Percentiles rank a stretch among this genome's conserved stretches.
Evolutionary conservation across 1,140 invertebrate species (phyloP).

Genomic region (Steinernema khuongi): DNA sequence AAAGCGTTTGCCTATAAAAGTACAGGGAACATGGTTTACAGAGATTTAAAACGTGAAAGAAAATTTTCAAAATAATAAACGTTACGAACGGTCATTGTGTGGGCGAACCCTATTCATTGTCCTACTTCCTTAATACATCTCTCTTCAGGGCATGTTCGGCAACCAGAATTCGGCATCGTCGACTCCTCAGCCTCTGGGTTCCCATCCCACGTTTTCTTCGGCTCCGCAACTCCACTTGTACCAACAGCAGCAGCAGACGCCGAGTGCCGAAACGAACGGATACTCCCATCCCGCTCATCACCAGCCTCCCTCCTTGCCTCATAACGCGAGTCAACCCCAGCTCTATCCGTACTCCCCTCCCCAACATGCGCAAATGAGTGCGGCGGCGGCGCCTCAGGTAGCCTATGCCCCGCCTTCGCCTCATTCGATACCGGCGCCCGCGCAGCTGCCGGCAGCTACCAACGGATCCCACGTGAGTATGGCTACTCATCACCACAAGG

Average conservation of each 20-base stretch:
- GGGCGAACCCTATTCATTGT: no score
- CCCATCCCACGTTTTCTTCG: background rate
- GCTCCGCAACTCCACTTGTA: background rate
- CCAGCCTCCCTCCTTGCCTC: background rate
- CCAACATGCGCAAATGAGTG: slow-evolving; percentile 4
- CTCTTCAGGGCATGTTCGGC: background rate
- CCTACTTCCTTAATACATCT: background rate
- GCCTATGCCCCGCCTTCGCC: background rate
- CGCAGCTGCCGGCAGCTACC: background rate
- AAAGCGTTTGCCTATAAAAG: no score
- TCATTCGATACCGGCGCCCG: background rate
- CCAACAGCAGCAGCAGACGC: background rate
- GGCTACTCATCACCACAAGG: slow-evolving; percentile 13
- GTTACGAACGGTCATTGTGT: no score
- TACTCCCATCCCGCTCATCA: background rate
- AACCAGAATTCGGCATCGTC: background rate
- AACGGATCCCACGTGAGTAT: background rate
- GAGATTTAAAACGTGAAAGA: no score
- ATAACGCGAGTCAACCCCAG: slow-evolving; percentile 3
- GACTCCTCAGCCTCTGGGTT: background rate
- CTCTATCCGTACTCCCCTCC: slow-evolving; percentile 1
- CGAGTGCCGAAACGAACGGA: background rate
- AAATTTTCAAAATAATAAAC: no score
- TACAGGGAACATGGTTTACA: no score
- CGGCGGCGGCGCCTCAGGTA: background rate